These are phyloP conservation scores for Colinus virginianus DNA, from an alignment of 2,113 vertebrate species.

Conservation along the genomic window DNA sequence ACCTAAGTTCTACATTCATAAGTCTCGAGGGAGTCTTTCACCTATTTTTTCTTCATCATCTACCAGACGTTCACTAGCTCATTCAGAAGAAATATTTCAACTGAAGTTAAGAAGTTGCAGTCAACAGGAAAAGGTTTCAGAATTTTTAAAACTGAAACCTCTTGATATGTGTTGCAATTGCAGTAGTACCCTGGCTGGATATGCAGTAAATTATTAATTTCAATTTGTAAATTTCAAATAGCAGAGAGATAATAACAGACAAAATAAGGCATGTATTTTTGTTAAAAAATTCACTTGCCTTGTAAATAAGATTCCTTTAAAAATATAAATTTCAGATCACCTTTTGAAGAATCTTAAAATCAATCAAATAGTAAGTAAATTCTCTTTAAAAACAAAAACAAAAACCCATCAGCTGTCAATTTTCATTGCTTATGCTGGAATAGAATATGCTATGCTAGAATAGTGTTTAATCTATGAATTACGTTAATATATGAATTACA, in stretches of 20 bases:
- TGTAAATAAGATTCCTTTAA: constrained; percentile 44
- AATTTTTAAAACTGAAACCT: constrained; percentile 55
- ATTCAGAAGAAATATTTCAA: constrained; percentile 71
- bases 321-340: constrained; percentile 74
- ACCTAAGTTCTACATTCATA: constrained; percentile 66
- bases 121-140: constrained; percentile 14
- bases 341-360: constrained; percentile 73
- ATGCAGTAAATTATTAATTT: neutral
- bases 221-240: constrained; percentile 37
- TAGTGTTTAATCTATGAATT: constrained; percentile 76
- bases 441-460: neutral
- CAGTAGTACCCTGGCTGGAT: neutral
- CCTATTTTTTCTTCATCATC: constrained; percentile 70
- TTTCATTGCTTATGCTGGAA: constrained; percentile 75
- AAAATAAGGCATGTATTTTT: constrained; percentile 46
- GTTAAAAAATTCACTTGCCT: constrained; percentile 38
- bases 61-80: constrained; percentile 52
- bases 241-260: neutral
- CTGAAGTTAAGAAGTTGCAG: constrained; percentile 50
- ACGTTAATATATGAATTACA: neutral
- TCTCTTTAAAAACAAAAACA: neutral
- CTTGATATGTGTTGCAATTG: neutral
- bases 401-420: constrained; percentile 71
- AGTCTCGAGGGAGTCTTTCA: constrained; percentile 68
- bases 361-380: constrained; percentile 76